Percentiles rank a stretch among this genome's conserved stretches.
Conservation (phyloP, 2,797 vertebrate genomes). For the Otolemur crassicaudatus region DNA sequence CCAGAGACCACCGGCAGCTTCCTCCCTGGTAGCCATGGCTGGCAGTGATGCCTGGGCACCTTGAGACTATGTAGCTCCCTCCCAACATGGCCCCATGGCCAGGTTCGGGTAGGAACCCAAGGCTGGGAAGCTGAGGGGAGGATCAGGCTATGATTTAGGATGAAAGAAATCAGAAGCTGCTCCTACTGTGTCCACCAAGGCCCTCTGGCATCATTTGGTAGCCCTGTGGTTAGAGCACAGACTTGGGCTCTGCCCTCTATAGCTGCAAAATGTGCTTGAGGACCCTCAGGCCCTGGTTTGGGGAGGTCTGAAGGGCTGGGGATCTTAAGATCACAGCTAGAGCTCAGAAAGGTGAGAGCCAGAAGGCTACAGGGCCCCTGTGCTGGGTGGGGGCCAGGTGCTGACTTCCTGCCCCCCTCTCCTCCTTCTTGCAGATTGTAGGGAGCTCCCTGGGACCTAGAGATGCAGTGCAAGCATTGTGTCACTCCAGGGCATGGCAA, state of each 20-base stretch:
- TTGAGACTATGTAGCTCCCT: background rate
- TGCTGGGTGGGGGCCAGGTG: too few relatives aligned
- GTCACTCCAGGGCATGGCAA: background rate
- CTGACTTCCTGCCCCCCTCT: background rate
- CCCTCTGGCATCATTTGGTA: background rate
- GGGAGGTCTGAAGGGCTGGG: background rate
- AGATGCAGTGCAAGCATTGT: accelerated
- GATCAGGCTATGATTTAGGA: background rate
- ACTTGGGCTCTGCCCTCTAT: background rate
- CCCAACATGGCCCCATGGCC: too few relatives aligned
- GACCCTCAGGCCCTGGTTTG: accelerated
- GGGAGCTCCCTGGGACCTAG: background rate
- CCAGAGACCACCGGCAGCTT: accelerated
- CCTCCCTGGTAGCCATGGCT: background rate
- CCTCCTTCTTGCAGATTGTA: background rate
- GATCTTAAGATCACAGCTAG: background rate
- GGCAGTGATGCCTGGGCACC: background rate
- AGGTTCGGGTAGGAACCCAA: too few relatives aligned
- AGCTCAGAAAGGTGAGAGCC: background rate
- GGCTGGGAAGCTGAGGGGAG: background rate
- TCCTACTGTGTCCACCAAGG: too few relatives aligned
- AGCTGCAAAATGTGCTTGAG: too few relatives aligned
- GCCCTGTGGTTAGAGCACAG: accelerated
- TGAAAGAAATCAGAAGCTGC: too few relatives aligned
- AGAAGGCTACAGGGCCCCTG: background rate